Conservation (phyloP, 1,140 invertebrate species). For the Parapsyche elsis region DNA sequence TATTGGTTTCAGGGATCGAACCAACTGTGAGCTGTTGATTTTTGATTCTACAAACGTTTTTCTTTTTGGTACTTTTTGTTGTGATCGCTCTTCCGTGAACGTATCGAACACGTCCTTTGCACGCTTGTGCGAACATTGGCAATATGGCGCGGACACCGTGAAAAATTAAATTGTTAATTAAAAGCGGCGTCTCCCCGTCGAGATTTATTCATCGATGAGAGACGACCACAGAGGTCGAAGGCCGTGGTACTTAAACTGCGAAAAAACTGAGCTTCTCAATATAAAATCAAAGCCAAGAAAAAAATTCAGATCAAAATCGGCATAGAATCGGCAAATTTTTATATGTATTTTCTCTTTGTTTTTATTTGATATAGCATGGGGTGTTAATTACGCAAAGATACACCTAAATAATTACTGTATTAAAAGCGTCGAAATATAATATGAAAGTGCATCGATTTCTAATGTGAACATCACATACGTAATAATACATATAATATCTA, state of each 20-base stretch:
- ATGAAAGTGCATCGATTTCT: no score
- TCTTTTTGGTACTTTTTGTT: background rate
- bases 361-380: no score
- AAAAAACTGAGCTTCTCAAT: no score
- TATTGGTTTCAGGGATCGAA: no score
- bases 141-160: slow-evolving; percentile 24
- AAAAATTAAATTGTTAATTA: slow-evolving; percentile 51
- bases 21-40: background rate
- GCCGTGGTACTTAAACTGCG: background rate
- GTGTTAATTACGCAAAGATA: background rate
- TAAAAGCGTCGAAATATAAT: no score
- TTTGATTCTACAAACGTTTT: background rate
- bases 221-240: background rate
- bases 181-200: slow-evolving; percentile 29
- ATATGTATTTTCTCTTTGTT: no score
- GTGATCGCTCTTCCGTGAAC: background rate
- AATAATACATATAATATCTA: no score
- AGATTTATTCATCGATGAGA: slow-evolving; percentile 17
- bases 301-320: slow-evolving; percentile 23
- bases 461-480: no score
- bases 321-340: no score
- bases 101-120: background rate
- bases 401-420: no score
- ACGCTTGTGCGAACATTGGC: background rate
- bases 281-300: no score